Evolutionary conservation across 1,140 invertebrate genomes (phyloP).

Genomic region (Littorina saxatilis): DNA sequence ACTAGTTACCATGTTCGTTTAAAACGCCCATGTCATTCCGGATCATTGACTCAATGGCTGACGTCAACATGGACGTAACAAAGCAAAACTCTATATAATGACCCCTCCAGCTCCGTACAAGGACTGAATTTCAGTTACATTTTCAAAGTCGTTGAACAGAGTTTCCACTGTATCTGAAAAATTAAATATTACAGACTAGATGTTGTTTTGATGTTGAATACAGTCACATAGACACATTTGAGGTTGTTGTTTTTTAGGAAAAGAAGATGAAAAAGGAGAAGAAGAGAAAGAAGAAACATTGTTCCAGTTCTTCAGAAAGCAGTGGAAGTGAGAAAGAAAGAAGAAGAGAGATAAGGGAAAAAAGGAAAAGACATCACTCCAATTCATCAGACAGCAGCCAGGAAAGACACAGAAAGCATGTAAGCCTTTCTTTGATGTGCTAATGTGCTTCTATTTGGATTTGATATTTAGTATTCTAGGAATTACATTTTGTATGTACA

Average conservation of each 20-base stretch:
- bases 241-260: too few species aligned
- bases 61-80: too few species aligned
- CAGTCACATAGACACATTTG: too few species aligned
- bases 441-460: too few species aligned
- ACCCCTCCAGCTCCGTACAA: constrained; percentile 7
- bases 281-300: constrained; percentile 43
- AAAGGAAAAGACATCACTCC: constrained; percentile 13
- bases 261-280: constrained; percentile 41
- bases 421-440: too few species aligned
- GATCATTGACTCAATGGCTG: too few species aligned
- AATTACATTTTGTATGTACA: too few species aligned
- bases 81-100: too few species aligned
- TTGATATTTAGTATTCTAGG: too few species aligned
- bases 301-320: background rate
- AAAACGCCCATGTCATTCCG: too few species aligned
- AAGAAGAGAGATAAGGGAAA: background rate
- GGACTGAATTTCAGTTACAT: too few species aligned
- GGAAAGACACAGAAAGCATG: constrained; percentile 13
- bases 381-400: background rate
- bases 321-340: constrained; percentile 20
- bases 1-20: too few species aligned
- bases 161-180: background rate
- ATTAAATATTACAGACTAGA: background rate
- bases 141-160: background rate
- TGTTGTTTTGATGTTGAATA: background rate